These are phyloP conservation scores for Melieria omissa DNA, from an alignment of 2,888 invertebrate genomes.

Conservation along the genomic window DNA sequence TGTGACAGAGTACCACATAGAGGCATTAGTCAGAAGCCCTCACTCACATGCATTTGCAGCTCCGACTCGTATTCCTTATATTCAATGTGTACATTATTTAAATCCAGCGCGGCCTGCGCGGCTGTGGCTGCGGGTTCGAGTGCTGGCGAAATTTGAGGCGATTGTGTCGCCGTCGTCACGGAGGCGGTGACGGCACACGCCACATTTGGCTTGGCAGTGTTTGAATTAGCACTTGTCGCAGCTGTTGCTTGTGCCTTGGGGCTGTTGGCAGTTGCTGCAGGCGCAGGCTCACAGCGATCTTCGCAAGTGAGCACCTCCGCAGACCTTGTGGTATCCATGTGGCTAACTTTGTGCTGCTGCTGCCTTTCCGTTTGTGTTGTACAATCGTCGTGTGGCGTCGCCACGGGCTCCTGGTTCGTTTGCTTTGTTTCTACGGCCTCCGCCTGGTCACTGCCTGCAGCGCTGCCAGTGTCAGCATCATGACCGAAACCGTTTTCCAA, in stretches of 20 bases:
- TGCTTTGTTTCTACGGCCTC: not conserved
- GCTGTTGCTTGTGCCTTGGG: not conserved
- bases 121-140: not conserved
- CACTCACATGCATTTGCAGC: constrained; percentile 85
- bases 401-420: not conserved
- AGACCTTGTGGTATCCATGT: too few species aligned
- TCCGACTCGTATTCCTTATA: constrained; percentile 92
- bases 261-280: not conserved
- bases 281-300: not conserved
- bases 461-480: not conserved
- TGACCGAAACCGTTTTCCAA: constrained; percentile 25
- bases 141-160: not conserved
- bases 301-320: not conserved
- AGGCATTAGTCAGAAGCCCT: not conserved
- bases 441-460: not conserved
- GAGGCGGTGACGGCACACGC: not conserved
- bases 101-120: constrained; percentile 45
- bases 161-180: not conserved
- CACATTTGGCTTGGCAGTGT: constrained; percentile 21
- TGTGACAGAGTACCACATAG: too few species aligned
- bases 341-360: too few species aligned
- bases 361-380: too few species aligned
- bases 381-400: too few species aligned
- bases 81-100: constrained; percentile 58
- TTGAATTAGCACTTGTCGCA: constrained; percentile 6